These are phyloP conservation scores for Rhopalosiphum padi DNA, from an alignment of 1,140 invertebrate species.

Conservation along the genomic window DNA sequence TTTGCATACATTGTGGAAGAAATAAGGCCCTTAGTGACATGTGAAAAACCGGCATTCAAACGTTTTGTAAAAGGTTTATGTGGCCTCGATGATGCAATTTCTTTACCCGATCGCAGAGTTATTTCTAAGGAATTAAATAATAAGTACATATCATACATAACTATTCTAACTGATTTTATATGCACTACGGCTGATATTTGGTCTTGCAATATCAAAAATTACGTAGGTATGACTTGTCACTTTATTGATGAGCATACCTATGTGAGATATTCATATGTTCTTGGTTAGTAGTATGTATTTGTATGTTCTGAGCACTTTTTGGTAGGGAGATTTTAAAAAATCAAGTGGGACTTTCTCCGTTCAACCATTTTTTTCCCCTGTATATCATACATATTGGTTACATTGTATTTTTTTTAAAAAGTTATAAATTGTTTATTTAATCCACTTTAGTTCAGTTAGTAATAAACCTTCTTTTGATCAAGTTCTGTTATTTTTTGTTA, in stretches of 20 bases:
- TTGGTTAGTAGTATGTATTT: no score
- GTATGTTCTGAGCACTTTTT: no score
- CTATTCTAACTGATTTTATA: neutral
- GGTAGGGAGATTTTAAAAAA: no score
- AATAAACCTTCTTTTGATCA: no score
- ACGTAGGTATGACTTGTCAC: neutral
- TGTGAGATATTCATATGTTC: neutral
- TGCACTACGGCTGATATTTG: conserved; percentile 35
- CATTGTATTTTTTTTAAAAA: no score
- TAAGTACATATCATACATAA: neutral
- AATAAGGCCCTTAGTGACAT: neutral
- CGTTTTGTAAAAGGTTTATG: neutral
- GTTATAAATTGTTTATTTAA: no score
- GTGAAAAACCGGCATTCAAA: neutral
- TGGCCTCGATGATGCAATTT: neutral
- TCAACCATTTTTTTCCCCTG: no score
- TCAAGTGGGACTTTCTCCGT: no score
- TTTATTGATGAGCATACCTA: neutral
- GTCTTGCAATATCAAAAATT: neutral
- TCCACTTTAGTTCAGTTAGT: no score
- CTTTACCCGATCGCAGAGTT: neutral
- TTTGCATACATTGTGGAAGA: neutral
- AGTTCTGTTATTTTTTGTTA: no score
- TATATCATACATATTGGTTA: no score
- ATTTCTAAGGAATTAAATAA: neutral